These are phyloP conservation scores for Meles meles DNA, from an alignment of 2,113 vertebrate genomes.

Conservation along the genomic window DNA sequence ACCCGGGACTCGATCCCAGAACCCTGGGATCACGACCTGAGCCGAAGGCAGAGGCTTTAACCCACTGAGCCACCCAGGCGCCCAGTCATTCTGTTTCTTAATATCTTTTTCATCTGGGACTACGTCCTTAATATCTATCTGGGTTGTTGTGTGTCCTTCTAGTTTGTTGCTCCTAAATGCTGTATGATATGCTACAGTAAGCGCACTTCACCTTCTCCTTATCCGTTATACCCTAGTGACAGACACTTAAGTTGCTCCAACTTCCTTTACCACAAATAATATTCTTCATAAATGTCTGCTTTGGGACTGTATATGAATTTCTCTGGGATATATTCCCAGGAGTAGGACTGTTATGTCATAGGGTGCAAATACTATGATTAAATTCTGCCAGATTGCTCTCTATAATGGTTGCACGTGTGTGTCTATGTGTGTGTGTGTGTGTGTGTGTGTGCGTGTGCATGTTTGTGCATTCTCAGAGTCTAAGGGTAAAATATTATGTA, in stretches of 20 bases:
- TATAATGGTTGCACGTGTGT: not conserved
- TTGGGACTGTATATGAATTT: conserved; percentile 21
- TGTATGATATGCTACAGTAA: not conserved
- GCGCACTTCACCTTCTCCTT: not conserved
- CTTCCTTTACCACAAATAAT: conserved; percentile 19
- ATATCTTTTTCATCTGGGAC: not conserved
- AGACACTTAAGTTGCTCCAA: not conserved
- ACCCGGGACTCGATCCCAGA: no score
- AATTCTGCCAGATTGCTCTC: not conserved
- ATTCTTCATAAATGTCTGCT: not conserved
- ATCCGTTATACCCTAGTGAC: not conserved
- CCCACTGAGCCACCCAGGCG: no score
- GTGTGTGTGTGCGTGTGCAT: not conserved
- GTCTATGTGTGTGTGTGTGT: not conserved
- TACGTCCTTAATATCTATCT: not conserved
- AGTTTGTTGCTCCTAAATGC: not conserved
- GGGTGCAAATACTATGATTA: not conserved
- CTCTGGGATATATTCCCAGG: not conserved
- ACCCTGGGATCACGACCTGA: no score
- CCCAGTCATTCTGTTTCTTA: not conserved
- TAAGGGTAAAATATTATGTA: not conserved
- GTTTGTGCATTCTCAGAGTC: not conserved
- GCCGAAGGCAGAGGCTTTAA: no score
- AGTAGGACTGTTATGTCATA: not conserved
- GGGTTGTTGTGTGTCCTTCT: not conserved